Base-by-base conservation (phyloP, 2,113 vertebrate genomes). In the Anser cygnoides region DNA sequence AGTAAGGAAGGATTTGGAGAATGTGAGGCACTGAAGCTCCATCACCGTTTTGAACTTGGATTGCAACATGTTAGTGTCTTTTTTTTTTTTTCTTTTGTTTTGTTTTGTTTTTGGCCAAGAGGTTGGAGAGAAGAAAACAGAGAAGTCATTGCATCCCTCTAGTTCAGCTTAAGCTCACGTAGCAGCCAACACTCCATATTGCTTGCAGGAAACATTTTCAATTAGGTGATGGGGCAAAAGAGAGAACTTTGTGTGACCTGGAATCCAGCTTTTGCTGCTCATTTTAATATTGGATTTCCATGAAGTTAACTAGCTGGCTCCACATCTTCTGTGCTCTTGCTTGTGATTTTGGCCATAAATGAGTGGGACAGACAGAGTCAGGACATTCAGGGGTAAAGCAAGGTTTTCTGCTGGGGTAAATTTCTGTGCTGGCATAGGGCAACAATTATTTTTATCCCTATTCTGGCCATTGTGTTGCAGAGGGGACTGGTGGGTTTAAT, bases 141-240 rank as follows among this genome's bases (percentile, higher is more conserved):
- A 44, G 62, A 86, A 89, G 78, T 52, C 23, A 39, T 1, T 17
- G 23, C 33, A 62, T 61, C 25, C 41, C 18, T n/a, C 67, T 39
- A 91, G 46, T 13, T 26, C 13, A 54, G 58, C 39, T 78, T n/a
- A 79, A 73, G 49, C 68, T 71, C 22, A 74, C 67, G 28, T 17
- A 86, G 76, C 1, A 3, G 58, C 28, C 33, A 75, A 59, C 41
- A 43, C 10, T 62, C 75, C 0, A 0, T 50, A 26, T 31, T 52
- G 39, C 76, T 72, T 72, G n/a, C 43, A 37, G 41, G n/a, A 83
- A 73, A 22, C 33, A 76, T 83, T 93, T 93, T 78, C 50, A 71
- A 23, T 74, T 82, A 82, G 39, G 50, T 59, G 44, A 61, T 1
- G 0, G 57, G 57, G 29, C 13, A 72, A 93, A 89, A 31, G 44